phyloP scores from a whole-genome alignment of 2,797 vertebrate genomes.

The Leontocebus nigricollis region DNA sequence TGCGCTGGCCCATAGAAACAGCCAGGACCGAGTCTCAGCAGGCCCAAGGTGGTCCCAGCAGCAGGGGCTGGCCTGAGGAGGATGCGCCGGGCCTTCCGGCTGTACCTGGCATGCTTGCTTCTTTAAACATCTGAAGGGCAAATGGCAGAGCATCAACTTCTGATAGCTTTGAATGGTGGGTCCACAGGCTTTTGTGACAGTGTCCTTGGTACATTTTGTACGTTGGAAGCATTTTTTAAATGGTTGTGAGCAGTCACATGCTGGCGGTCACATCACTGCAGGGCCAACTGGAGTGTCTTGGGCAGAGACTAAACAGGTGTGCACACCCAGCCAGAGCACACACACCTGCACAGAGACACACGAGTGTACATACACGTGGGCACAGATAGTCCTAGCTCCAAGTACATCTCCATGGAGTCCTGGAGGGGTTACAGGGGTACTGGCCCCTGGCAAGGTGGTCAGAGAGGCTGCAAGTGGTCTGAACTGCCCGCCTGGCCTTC shows the following conservation, averaged over 20 bases:
- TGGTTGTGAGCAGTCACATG: neutral
- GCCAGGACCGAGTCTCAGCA: neutral
- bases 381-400: neutral
- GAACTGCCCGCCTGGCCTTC: neutral
- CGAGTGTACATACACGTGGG: rapidly evolving
- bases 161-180: neutral
- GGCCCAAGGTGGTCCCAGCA: neutral
- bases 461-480: neutral
- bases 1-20: neutral
- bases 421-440: neutral
- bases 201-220: neutral
- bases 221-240: neutral
- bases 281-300: neutral
- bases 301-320: neutral
- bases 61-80: neutral
- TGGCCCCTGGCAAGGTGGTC: neutral
- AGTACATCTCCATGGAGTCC: neutral
- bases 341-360: neutral
- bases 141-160: neutral
- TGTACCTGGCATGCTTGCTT: neutral
- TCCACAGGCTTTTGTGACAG: neutral
- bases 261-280: neutral
- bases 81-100: neutral
- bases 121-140: neutral
- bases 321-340: neutral